phyloP scores from a whole-genome alignment of 2,797 vertebrate species.

The Loris lydekkerianus region DNA sequence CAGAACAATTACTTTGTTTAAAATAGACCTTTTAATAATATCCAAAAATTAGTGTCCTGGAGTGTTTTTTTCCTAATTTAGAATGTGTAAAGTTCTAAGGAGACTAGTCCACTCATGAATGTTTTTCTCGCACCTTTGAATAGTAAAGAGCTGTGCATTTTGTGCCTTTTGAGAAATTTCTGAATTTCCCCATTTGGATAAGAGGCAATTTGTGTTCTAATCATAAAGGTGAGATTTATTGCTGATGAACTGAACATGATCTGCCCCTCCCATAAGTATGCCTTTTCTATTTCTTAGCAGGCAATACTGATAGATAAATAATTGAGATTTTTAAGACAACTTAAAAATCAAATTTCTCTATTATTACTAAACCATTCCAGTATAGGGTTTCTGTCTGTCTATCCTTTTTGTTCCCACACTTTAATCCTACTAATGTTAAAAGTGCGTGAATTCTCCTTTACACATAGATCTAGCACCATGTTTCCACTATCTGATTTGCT shows the following conservation, averaged over 20 bases:
- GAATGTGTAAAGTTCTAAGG: slow-evolving; percentile 44
- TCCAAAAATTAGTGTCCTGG: not conserved
- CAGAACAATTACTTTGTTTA: slow-evolving; percentile 38
- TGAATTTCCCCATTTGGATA: slow-evolving; percentile 53
- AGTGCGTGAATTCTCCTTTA: not conserved
- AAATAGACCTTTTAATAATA: slow-evolving; percentile 33
- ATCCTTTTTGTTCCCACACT: not conserved
- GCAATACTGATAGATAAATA: slow-evolving; percentile 36
- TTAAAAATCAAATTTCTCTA: slow-evolving; percentile 25
- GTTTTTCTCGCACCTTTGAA: slow-evolving; percentile 24
- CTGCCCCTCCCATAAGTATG: not conserved
- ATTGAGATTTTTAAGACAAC: slow-evolving; percentile 21
- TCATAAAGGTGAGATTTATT: not conserved
- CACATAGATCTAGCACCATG: not conserved
- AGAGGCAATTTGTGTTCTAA: slow-evolving; percentile 15
- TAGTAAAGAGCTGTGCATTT: slow-evolving; percentile 30
- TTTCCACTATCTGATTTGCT: slow-evolving; percentile 10
- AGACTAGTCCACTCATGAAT: not conserved
- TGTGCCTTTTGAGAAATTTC: slow-evolving; percentile 57
- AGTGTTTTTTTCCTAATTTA: not conserved
- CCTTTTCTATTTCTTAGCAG: not conserved
- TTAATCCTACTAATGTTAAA: slow-evolving; percentile 32
- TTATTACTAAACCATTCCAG: not conserved
- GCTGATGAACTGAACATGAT: not conserved
- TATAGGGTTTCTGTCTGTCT: not conserved